Evolutionary conservation across 2,888 invertebrate genomes (phyloP), one percentile per base, ranked within the genome.

Genomic region (Epiblema foenella): DNA sequence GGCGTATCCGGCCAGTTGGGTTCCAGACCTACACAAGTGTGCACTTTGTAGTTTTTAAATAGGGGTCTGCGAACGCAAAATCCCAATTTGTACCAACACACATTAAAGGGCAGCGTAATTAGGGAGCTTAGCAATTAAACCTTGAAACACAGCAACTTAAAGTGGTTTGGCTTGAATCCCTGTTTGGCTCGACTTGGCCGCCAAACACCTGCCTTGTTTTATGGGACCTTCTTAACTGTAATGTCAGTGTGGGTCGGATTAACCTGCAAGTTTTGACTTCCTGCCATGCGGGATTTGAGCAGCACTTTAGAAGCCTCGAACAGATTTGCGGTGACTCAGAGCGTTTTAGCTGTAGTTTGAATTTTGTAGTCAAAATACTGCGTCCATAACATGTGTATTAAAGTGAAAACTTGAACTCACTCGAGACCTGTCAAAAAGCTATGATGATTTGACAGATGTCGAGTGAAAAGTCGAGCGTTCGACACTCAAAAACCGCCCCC

Each of bases 31-130:
- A 52, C n/a, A n/a, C 11, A 15, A 52, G 60, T 49, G 39, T 64
- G n/a, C 11, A 1, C 20, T 65, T 69, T 64, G 63, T 37, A 24
- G 54, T 51, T 57, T 71, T 62, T 62, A 71, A 71, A 71, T 39
- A 49, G 49, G 67, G 69, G 64, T 58, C 18, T 51, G 37, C 56
- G 56, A 69, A 65, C 67, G 72, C 57, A 69, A 73, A 76, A 72
- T 76, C 71, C 75, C 69, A 76, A 75, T 79, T 80, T 75, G 66
- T 63, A 70, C 71, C 69, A 71, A 76, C 79, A 77, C 66, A 79
- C 77, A 73, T 81, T 83, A 79, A 81, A 79, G 80, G 83, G 81
- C 82, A 78, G 81, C 79, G 81, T 85, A 86, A 86, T 87, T 85
- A 84, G 78, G 76, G 73, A 77, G 79, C 81, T 79, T 76, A 77